These are phyloP conservation scores for Tetrapedia diversipes DNA, from an alignment of 2,888 invertebrate species.

Conservation along the genomic window DNA sequence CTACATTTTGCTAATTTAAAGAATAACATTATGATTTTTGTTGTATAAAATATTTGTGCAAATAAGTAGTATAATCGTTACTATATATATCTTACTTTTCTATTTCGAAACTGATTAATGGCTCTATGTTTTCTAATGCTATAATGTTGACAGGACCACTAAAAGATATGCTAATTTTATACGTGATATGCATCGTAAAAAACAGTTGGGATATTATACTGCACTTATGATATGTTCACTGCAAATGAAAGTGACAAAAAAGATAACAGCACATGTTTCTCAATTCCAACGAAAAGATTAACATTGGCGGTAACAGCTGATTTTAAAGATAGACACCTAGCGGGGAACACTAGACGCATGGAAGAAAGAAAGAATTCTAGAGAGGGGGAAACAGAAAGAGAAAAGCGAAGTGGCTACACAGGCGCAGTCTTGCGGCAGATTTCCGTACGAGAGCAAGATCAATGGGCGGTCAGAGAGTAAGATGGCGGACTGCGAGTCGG, in stretches of 20 bases:
- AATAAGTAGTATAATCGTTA: background rate
- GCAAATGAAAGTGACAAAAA: background rate
- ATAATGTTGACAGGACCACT: background rate
- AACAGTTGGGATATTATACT: too few species aligned
- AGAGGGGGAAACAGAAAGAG: slow-evolving; percentile 20
- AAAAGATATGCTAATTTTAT: background rate
- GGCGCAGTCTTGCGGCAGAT: slow-evolving; percentile 63
- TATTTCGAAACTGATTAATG: background rate
- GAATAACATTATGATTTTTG: background rate
- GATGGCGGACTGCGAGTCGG: slow-evolving; percentile 80
- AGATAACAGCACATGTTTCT: background rate
- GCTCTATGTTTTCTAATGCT: background rate
- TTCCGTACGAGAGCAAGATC: slow-evolving; percentile 58
- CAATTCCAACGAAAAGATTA: background rate
- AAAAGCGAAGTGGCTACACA: slow-evolving; percentile 31
- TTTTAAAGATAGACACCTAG: slow-evolving; percentile 15
- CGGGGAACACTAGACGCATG: background rate
- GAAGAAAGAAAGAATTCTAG: slow-evolving; percentile 9
- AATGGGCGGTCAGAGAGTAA: slow-evolving; percentile 75
- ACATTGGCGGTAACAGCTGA: slow-evolving; percentile 25
- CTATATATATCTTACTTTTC: background rate
- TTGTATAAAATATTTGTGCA: background rate
- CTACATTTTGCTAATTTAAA: background rate
- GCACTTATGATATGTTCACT: too few species aligned
- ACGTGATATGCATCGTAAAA: background rate